Conservation (phyloP, 37 sponge, comb jelly and placozoan genomes). For the Cliona cf. orientalis region DNA sequence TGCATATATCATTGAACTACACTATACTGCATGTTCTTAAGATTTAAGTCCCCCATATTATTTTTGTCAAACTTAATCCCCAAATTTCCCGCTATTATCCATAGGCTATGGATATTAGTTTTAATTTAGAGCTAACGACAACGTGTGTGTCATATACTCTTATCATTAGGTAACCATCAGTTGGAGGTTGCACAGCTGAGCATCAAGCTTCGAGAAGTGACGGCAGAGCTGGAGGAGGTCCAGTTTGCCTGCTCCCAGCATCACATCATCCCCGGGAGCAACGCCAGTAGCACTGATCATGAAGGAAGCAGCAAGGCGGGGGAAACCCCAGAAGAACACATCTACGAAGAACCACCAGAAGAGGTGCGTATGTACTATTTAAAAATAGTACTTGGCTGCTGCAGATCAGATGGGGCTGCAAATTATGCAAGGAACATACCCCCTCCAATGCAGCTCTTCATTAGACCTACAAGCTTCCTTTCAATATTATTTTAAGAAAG, state of each 20-base stretch:
- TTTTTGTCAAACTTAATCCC: no score
- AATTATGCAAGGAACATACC: no score
- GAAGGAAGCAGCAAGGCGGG: background rate
- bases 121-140: no score
- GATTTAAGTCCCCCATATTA: no score
- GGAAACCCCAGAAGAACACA: background rate
- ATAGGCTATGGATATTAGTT: no score
- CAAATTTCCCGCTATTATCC: no score
- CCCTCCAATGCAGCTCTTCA: no score
- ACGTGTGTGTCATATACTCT: no score
- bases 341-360: slow-evolving; percentile 41
- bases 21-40: no score
- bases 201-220: slow-evolving; percentile 18
- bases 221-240: background rate
- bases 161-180: slow-evolving; percentile 34
- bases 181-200: slow-evolving; percentile 27
- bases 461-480: no score
- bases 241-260: background rate
- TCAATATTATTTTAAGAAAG: no score
- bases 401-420: no score
- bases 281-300: background rate
- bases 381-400: background rate
- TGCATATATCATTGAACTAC: background rate
- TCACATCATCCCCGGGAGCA: background rate
- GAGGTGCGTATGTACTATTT: background rate